phyloP scores from a whole-genome alignment of 2,797 vertebrate species.

The Micromesistius poutassou region DNA sequence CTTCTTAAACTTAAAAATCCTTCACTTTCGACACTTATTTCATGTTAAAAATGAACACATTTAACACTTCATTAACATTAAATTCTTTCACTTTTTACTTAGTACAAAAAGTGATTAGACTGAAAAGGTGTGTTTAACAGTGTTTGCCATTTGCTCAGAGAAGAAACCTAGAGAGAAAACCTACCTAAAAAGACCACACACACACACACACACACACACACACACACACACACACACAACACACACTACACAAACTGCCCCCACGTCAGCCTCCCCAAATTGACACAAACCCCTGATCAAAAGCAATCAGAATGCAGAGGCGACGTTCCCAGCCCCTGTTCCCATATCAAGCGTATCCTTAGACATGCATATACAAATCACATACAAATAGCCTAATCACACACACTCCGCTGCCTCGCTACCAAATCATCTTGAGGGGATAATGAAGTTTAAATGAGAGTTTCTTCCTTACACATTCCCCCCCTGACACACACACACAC shows the following conservation, averaged over 20 bases:
- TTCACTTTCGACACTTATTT: not conserved
- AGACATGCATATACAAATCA: constrained; percentile 12
- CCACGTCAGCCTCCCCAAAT: constrained; percentile 25
- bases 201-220: no score
- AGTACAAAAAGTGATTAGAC: no score
- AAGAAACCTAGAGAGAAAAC: no score
- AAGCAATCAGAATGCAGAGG: constrained; percentile 27
- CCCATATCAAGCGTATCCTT: constrained; percentile 25
- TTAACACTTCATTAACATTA: not conserved
- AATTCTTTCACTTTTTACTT: not conserved
- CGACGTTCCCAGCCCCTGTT: constrained; percentile 18
- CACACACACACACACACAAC: no score
- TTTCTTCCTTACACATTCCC: constrained; percentile 36
- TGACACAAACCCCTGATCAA: constrained; percentile 27
- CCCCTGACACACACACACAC: constrained; percentile 18
- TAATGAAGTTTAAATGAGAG: constrained; percentile 63
- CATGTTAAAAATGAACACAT: not conserved
- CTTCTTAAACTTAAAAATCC: no score
- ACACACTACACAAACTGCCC: constrained; percentile 30
- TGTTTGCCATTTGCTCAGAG: not conserved
- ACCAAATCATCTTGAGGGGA: constrained; percentile 54
- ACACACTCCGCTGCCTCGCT: constrained; percentile 46
- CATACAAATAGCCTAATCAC: constrained; percentile 27
- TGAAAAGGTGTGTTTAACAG: not conserved
- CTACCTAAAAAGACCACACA: no score